Percentiles rank a stretch among this genome's conserved stretches.
Conservation (phyloP, 1,140 invertebrate species). For the Agrypnia vestita region DNA sequence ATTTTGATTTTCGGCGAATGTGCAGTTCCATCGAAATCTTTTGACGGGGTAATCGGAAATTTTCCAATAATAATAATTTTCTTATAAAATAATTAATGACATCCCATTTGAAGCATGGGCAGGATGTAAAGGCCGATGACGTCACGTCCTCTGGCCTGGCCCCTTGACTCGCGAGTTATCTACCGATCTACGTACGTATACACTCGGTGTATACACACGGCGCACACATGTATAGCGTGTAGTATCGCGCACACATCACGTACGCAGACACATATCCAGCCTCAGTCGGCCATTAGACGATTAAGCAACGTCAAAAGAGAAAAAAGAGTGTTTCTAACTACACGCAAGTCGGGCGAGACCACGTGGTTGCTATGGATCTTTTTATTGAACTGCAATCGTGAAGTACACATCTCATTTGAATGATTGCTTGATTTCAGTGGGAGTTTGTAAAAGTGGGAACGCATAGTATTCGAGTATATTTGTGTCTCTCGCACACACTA, state of each 20-base stretch:
- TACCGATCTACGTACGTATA: slow-evolving; percentile 52
- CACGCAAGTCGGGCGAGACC: neutral
- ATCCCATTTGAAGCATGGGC: slow-evolving; percentile 53
- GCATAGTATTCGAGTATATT: slow-evolving; percentile 1
- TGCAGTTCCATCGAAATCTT: too few species aligned
- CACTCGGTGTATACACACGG: slow-evolving; percentile 24
- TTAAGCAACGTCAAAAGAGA: neutral
- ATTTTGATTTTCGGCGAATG: too few species aligned
- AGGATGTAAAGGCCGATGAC: slow-evolving; percentile 57
- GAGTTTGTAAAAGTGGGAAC: slow-evolving; percentile 23
- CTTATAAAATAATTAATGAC: too few species aligned
- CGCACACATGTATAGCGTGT: neutral
- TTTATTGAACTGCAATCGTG: neutral
- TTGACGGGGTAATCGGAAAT: too few species aligned
- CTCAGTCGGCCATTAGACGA: neutral
- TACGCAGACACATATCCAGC: neutral
- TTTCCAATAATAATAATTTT: too few species aligned
- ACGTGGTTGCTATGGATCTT: neutral
- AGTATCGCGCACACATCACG: neutral
- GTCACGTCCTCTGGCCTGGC: slow-evolving; percentile 61
- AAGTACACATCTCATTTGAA: neutral
- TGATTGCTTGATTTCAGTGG: slow-evolving; percentile 12
- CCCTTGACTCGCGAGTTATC: slow-evolving; percentile 60
- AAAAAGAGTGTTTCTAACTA: neutral
- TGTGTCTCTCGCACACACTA: neutral